Base-by-base conservation (phyloP, 2,888 invertebrate genomes). In the Lysandra bellargus region DNA sequence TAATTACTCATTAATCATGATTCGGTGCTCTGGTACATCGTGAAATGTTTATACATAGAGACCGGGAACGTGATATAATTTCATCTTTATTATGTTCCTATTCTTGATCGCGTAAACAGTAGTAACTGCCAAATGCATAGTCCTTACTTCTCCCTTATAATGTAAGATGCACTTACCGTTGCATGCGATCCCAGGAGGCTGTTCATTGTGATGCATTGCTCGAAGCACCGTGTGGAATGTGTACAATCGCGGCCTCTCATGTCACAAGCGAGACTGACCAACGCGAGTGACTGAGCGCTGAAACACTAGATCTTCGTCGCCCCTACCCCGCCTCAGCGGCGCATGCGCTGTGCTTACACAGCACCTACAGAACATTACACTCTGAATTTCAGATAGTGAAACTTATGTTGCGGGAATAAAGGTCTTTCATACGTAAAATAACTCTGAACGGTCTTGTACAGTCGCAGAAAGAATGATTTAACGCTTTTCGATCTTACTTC, bases 171-270 rank as follows among this genome's bases (percentile, higher is more conserved):
- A 92, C 95, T 91, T 82, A 95, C 95, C 95, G 87, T 95, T 95
- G 89, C 93, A 93, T 92, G 93, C 93, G 90, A 93, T 95, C 92
- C 95, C 93, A 95, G 93, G 94, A 92, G 95, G 94, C 93, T 95
- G 95, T 95, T 96, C 96, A 96, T 96, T 95, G 89, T 95, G 95
- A 96, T 96, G 95, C 96, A 96, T 96, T 95, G 95, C 96, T 96
- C 95, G 95, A 94, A 95, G 95, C 95, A 95, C 95, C 95, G 95
- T 94, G 91, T 88, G 92, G 91, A 90, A 91, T 91, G 88, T 90
- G 88, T 88, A 91, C 92, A 88, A 91, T 92, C 93, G 94, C 94
- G 88, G 93, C 95, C 95, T 95, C 91, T 95, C 95, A 95, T 95
- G 95, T 93, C 95, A 95, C 95, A 94, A 91, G 89, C 91, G 91